These are phyloP conservation scores for Trochalopteron elliotii DNA, from an alignment of 2,113 vertebrate genomes.

Conservation along the genomic window DNA sequence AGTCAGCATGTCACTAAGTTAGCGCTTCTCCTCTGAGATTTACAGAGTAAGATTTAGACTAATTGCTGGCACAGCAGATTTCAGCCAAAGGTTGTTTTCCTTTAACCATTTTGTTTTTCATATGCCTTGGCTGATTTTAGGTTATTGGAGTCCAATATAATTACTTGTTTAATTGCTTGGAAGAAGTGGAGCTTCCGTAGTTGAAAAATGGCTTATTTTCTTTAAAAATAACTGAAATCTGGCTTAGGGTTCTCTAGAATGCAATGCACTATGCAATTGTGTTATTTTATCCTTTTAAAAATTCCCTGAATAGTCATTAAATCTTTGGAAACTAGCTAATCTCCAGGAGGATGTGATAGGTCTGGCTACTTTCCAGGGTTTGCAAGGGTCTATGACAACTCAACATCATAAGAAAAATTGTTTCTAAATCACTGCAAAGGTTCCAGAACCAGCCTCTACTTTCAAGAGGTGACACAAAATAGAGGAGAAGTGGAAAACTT, in stretches of 20 bases:
- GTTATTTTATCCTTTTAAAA: constrained; percentile 42
- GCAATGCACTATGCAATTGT: not conserved
- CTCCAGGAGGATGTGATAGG: not conserved
- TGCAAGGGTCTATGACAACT: not conserved
- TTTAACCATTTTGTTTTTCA: constrained; percentile 64
- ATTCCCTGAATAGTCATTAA: constrained; percentile 31
- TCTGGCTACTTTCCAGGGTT: not conserved
- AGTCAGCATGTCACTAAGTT: constrained; percentile 49
- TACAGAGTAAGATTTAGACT: constrained; percentile 60
- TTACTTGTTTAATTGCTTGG: constrained; percentile 60
- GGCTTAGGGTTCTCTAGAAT: not conserved
- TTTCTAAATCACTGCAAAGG: not conserved
- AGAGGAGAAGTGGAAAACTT: not conserved
- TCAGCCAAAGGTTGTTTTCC: constrained; percentile 63
- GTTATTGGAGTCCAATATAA: constrained; percentile 51
- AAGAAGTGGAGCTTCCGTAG: constrained; percentile 39
- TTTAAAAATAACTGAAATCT: constrained; percentile 55
- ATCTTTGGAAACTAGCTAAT: constrained; percentile 38
- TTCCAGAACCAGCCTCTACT: not conserved
- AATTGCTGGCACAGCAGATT: constrained; percentile 52
- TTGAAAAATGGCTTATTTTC: constrained; percentile 45
- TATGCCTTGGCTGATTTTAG: constrained; percentile 39
- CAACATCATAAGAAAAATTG: not conserved
- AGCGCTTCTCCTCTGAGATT: constrained; percentile 55
- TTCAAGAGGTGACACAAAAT: not conserved